Evolutionary conservation across 2,113 vertebrate species (phyloP).

Genomic region (Notiomystis cincta): DNA sequence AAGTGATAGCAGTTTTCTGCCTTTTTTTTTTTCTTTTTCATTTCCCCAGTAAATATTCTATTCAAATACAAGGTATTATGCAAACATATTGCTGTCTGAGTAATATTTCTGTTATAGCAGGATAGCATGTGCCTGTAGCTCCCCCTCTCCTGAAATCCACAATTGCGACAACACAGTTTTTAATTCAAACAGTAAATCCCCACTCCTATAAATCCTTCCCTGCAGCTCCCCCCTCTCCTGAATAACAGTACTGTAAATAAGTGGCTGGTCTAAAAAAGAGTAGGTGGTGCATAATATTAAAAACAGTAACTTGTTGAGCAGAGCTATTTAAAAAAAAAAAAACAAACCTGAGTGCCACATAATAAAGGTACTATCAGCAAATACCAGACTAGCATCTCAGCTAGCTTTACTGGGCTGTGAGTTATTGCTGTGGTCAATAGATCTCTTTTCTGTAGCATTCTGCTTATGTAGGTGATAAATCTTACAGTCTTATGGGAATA

Average conservation of each 20-base stretch:
- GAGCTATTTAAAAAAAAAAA: background rate
- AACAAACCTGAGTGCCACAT: background rate
- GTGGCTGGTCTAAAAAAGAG: background rate
- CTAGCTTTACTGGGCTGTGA: constrained; percentile 67
- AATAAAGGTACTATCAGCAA: constrained; percentile 70
- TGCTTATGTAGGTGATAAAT: constrained; percentile 77
- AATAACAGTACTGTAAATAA: constrained; percentile 35
- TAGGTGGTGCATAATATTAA: constrained; percentile 6
- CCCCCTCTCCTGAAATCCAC: background rate
- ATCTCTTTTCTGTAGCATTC: constrained; percentile 72
- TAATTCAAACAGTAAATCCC: background rate
- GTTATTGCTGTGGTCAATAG: constrained; percentile 73
- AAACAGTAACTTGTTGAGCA: constrained; percentile 18
- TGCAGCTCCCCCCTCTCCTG: background rate
- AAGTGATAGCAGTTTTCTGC: background rate
- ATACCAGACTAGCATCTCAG: constrained; percentile 62
- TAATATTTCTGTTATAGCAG: background rate
- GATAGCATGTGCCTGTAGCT: background rate
- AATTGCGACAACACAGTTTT: background rate
- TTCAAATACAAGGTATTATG: background rate
- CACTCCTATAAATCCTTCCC: background rate
- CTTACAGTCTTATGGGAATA: constrained; percentile 71
- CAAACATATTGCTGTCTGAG: constrained; percentile 21
- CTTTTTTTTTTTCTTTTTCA: background rate
- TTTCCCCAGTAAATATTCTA: constrained; percentile 16